Evolutionary conservation across 2,113 vertebrate genomes (phyloP).

Genomic region (Nansenia antarctica): DNA sequence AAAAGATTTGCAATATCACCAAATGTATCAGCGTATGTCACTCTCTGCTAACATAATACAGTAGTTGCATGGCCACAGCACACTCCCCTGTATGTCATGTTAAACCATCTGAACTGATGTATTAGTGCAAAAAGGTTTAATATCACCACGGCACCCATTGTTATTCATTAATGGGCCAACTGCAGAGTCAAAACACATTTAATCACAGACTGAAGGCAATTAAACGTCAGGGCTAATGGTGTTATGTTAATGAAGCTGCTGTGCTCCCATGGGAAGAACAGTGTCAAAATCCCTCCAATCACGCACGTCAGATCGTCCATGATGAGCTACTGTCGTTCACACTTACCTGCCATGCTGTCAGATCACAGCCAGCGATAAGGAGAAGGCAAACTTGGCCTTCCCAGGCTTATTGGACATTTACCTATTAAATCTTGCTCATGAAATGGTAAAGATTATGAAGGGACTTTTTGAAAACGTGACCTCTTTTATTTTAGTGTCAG

Average conservation of each 20-base stretch:
- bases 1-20: no score
- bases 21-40: no score
- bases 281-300: slow-evolving; percentile 73
- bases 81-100: slow-evolving; percentile 49
- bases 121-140: slow-evolving; percentile 71
- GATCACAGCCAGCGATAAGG: slow-evolving; percentile 47
- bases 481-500: no score
- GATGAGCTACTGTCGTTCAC: slow-evolving; percentile 60
- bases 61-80: background rate
- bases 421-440: background rate
- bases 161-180: slow-evolving; percentile 78
- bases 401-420: slow-evolving; percentile 53
- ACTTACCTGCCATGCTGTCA: slow-evolving; percentile 57
- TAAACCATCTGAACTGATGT: slow-evolving; percentile 52
- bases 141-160: slow-evolving; percentile 77
- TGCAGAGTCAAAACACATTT: slow-evolving; percentile 80
- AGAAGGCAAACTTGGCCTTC: slow-evolving; percentile 53
- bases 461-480: background rate
- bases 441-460: background rate
- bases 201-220: slow-evolving; percentile 80
- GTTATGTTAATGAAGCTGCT: slow-evolving; percentile 75
- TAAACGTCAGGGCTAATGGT: slow-evolving; percentile 69
- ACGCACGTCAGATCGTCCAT: slow-evolving; percentile 57
- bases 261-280: slow-evolving; percentile 68
- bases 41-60: background rate